Conservation (phyloP, 2,888 invertebrate species). For the Eumerus sabulonum region DNA sequence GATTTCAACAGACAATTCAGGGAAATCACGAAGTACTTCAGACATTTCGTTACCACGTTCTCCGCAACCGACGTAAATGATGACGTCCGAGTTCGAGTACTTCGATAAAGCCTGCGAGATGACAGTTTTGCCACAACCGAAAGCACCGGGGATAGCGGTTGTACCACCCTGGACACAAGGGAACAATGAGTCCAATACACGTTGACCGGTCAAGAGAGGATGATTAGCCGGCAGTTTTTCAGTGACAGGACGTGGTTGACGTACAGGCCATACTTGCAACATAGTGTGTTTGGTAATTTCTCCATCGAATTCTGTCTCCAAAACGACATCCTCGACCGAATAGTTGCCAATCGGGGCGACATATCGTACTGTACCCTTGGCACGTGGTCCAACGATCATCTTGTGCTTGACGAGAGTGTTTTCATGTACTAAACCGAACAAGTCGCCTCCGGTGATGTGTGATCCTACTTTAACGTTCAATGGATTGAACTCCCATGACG, state of each 20-base stretch:
- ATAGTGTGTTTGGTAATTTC: conserved; percentile 94
- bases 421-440: conserved; percentile 97
- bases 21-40: conserved; percentile 99
- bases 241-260: conserved; percentile 96
- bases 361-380: conserved; percentile 97
- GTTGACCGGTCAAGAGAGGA: conserved; percentile 98
- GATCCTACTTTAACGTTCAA: conserved; percentile 93
- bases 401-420: conserved; percentile 98
- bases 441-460: conserved; percentile 98
- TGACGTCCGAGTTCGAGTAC: conserved; percentile 99
- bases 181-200: conserved; percentile 98
- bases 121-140: conserved; percentile 99
- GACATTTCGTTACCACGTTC: conserved; percentile 99
- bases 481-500: conserved; percentile 96
- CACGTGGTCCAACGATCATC: conserved; percentile 95
- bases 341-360: conserved; percentile 97
- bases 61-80: conserved; percentile 99
- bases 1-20: conserved; percentile 97
- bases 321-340: conserved; percentile 94
- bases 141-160: conserved; percentile 99
- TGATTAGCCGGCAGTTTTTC: conserved; percentile 99
- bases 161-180: conserved; percentile 99
- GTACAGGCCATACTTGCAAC: conserved; percentile 99
- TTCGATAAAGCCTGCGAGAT: conserved; percentile 99
- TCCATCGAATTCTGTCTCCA: conserved; percentile 99